Percentiles rank a stretch among this genome's conserved stretches.
Conservation (phyloP, 2,113 vertebrate species). For the Oncorhynchus tshawytscha region DNA sequence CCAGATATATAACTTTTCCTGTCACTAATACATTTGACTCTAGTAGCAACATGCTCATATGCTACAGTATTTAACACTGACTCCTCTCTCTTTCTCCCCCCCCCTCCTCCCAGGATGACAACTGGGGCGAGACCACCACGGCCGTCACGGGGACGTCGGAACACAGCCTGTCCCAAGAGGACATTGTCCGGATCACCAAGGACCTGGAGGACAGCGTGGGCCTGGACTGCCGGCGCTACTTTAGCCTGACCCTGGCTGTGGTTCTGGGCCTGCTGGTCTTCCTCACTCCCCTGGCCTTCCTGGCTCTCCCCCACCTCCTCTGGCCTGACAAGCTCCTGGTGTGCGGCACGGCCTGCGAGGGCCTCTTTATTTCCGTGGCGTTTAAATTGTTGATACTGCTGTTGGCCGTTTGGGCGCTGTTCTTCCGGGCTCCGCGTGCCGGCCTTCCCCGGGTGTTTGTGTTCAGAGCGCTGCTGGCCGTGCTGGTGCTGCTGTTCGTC, state of each 20-base stretch:
- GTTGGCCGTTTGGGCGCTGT: conserved; percentile 93
- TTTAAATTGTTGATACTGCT: conserved; percentile 95
- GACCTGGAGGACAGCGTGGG: conserved; percentile 88
- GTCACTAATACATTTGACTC: neutral
- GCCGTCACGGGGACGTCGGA: conserved; percentile 95
- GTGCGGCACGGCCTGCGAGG: conserved; percentile 92
- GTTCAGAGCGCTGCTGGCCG: conserved; percentile 84
- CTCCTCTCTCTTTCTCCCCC: conserved; percentile 25
- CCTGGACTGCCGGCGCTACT: conserved; percentile 83
- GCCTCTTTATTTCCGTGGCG: conserved; percentile 92
- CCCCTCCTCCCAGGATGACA: conserved; percentile 84
- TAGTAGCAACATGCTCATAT: neutral
- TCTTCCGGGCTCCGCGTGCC: conserved; percentile 82
- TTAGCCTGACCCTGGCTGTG: conserved; percentile 79
- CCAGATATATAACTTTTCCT: neutral
- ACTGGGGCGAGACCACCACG: conserved; percentile 97
- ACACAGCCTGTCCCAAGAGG: conserved; percentile 95
- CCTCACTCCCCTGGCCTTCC: conserved; percentile 91
- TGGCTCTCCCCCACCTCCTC: conserved; percentile 87
- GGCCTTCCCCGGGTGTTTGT: conserved; percentile 87
- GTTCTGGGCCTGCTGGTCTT: conserved; percentile 87
- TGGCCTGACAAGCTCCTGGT: conserved; percentile 87
- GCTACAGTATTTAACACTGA: conserved; percentile 1
- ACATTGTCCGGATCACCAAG: conserved; percentile 90
- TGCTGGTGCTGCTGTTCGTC: conserved; percentile 90